These are phyloP conservation scores for Anarhynchus alexandrinus DNA, from an alignment of 2,113 vertebrate species.

Conservation along the genomic window DNA sequence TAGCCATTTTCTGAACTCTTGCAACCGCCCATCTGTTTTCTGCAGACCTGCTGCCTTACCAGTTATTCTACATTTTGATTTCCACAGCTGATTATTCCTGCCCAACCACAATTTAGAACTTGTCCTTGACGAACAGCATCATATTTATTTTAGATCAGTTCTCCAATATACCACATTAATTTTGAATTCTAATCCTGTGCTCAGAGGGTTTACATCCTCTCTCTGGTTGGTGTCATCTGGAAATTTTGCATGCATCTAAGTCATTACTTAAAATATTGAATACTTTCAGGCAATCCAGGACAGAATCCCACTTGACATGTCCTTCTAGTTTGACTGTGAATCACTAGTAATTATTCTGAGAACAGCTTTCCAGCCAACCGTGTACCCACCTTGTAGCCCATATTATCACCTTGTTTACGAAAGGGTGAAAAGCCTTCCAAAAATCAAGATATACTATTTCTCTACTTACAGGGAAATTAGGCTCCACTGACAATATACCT, in stretches of 20 bases:
- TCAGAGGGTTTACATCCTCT: constrained; percentile 25
- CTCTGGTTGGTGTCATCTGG: not conserved
- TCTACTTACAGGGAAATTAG: not conserved
- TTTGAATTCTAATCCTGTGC: constrained; percentile 38
- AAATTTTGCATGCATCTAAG: constrained; percentile 31
- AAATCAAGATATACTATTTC: not conserved
- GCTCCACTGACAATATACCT: not conserved
- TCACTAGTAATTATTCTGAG: constrained; percentile 1
- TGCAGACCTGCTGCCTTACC: constrained; percentile 19
- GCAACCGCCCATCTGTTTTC: constrained; percentile 30
- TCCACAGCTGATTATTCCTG: constrained; percentile 43
- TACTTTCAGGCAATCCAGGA: constrained; percentile 30
- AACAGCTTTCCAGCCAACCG: constrained; percentile 18
- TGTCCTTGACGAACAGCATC: constrained; percentile 21
- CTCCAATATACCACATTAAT: constrained; percentile 7
- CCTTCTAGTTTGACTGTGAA: constrained; percentile 35
- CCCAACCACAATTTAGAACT: not conserved
- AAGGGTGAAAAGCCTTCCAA: not conserved
- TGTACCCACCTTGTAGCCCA: not conserved
- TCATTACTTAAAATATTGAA: constrained; percentile 57
- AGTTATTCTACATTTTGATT: constrained; percentile 39
- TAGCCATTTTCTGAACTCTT: not conserved
- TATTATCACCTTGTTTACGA: not conserved
- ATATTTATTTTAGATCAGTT: constrained; percentile 31
- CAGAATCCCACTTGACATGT: constrained; percentile 37